Conservation (phyloP, 2,888 invertebrate genomes). For the Andrena praecox region DNA sequence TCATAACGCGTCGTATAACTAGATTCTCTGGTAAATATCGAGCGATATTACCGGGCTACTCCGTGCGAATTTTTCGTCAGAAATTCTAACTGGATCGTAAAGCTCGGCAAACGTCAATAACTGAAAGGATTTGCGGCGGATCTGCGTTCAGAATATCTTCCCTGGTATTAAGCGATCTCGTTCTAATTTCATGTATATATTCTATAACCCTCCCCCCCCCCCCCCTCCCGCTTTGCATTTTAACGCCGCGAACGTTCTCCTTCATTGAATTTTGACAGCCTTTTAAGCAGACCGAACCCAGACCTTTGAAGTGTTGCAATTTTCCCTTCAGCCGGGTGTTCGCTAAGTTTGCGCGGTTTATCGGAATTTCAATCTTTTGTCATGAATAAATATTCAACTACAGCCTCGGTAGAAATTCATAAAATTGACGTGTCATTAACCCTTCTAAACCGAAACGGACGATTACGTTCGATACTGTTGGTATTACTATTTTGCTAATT, state of each 20-base stretch:
- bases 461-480: no score
- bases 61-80: neutral
- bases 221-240: constrained; percentile 42
- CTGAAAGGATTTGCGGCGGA: constrained; percentile 19
- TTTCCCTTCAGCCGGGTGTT: neutral
- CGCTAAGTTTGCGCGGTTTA: neutral
- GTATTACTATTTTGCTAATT: no score
- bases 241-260: constrained; percentile 20
- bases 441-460: no score
- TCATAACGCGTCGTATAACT: neutral
- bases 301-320: neutral
- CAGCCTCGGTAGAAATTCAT: no score
- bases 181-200: constrained; percentile 59
- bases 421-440: no score
- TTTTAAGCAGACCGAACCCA: neutral
- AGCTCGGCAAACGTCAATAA: constrained; percentile 26
- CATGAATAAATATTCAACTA: neutral
- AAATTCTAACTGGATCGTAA: neutral
- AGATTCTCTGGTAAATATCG: neutral
- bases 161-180: constrained; percentile 33
- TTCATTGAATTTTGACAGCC: constrained; percentile 42
- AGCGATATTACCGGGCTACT: neutral
- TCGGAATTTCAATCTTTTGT: neutral
- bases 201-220: constrained; percentile 25
- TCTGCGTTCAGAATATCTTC: constrained; percentile 19